Evolutionary conservation across 2,113 vertebrate species (phyloP).

Genomic region (Triplophysa rosa): DNA sequence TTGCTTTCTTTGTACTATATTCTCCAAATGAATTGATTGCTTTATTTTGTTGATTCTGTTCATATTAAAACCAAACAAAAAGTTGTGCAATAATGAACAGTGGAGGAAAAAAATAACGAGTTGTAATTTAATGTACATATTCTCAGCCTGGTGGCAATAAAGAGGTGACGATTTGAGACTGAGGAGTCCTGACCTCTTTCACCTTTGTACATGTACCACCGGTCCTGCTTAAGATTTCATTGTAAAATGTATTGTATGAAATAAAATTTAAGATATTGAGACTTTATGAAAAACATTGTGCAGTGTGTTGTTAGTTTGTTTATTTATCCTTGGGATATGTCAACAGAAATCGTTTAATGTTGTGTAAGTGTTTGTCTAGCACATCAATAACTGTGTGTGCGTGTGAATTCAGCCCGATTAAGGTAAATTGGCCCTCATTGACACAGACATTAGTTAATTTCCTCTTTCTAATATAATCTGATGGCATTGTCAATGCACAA

Average conservation of each 20-base stretch:
- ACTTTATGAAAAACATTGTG: slow-evolving; percentile 51
- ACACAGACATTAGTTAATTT: background rate
- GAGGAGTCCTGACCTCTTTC: slow-evolving; percentile 29
- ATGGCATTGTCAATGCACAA: background rate
- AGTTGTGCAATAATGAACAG: slow-evolving; percentile 61
- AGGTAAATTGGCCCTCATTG: background rate
- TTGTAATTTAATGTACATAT: slow-evolving; percentile 60
- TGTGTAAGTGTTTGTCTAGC: background rate
- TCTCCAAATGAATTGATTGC: slow-evolving; percentile 50
- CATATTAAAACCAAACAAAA: slow-evolving; percentile 56
- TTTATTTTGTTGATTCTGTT: slow-evolving; percentile 59
- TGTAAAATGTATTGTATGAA: slow-evolving; percentile 64
- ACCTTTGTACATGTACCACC: slow-evolving; percentile 50
- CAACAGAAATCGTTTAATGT: background rate
- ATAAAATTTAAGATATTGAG: slow-evolving; percentile 59
- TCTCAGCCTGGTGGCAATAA: slow-evolving; percentile 56
- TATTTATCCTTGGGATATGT: background rate
- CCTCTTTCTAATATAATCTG: background rate
- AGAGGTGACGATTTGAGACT: slow-evolving; percentile 32
- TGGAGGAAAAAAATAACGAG: slow-evolving; percentile 28
- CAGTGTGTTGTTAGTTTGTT: background rate
- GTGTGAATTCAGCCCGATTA: background rate
- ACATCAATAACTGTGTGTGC: background rate
- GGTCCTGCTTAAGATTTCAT: slow-evolving; percentile 50
- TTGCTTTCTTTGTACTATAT: slow-evolving; percentile 59